Base-by-base conservation (phyloP, 2,797 vertebrate genomes). In the Tokudaia muenninki region DNA sequence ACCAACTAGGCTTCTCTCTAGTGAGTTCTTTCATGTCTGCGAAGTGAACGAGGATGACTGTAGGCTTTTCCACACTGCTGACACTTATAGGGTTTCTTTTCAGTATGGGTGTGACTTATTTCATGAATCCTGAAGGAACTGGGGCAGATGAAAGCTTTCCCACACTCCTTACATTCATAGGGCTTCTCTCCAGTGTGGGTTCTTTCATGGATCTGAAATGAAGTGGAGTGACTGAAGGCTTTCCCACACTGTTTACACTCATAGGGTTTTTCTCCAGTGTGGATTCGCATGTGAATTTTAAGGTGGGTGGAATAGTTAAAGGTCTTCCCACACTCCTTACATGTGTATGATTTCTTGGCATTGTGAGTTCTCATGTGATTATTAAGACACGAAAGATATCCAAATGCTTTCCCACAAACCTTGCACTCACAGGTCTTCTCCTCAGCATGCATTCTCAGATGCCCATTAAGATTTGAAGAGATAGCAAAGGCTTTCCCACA, bases 401-500 rank as follows among this genome's bases (percentile, higher is more conserved):
- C 70, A 50, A 87, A 93, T 75, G 78, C 91, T 47, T 87, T 93
- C 52, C 93, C 90, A 41, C 93, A 95, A 61, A 91, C 24, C 67
- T 93, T 87, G 90, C 81, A 93, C 7, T 87, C 52, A 47, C 52
- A 93, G 80, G 79, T 74, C 91, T 86, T 92, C 72, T 94, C 90
- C 44, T 94, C 94, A 52, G 67, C 72, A 44, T 95, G 95, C 84
- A 74, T 94, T 91, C 65, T 94, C 82, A 92, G 63, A 83, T 92
- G 94, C 44, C 87, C 90, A 29, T 82, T 92, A 74, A 96, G 90
- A 52, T 72, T 90, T 61, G 92, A 95, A n/a, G 90, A 94, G 37
- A 63, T 37, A n/a, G 57, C 92, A 82, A 95, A 95, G 47, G 94
- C 86, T 91, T 97, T 96, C 29, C 92, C 94, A 90, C 92, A 97